phyloP scores from a whole-genome alignment of 2,113 vertebrate species.

The Odobenus rosmarus region DNA sequence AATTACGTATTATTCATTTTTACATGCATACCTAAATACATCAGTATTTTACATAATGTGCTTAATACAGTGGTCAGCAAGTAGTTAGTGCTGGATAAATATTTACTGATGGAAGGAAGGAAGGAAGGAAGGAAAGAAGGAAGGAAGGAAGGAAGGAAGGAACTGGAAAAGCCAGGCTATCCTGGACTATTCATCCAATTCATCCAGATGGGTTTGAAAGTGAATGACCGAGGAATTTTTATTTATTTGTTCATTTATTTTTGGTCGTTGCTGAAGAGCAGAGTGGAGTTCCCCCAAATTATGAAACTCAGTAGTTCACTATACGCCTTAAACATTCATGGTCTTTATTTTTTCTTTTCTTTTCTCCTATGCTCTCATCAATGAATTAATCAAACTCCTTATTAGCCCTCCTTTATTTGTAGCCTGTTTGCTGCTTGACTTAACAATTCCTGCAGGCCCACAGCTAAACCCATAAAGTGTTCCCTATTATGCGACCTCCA shows the following conservation, averaged over 20 bases:
- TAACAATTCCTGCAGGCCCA: background rate
- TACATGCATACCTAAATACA: background rate
- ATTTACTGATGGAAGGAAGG: background rate
- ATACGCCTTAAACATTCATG: background rate
- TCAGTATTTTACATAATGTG: background rate
- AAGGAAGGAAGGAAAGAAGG: background rate
- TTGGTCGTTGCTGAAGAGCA: background rate
- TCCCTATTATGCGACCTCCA: background rate
- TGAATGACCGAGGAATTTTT: background rate
- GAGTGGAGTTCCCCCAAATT: background rate
- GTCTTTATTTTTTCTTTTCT: background rate
- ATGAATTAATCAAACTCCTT: background rate
- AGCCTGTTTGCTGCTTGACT: background rate
- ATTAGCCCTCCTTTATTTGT: background rate
- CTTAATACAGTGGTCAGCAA: background rate
- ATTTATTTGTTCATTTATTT: background rate
- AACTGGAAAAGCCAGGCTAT: background rate
- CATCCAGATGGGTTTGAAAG: too few relatives aligned
- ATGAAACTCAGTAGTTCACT: background rate
- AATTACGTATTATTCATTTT: background rate
- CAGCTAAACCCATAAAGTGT: background rate
- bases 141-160: background rate
- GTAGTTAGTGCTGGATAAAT: background rate
- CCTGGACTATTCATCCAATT: background rate
- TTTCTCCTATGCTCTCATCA: background rate